Conservation (phyloP, 2,113 vertebrate species). For the Lutjanus erythropterus region DNA sequence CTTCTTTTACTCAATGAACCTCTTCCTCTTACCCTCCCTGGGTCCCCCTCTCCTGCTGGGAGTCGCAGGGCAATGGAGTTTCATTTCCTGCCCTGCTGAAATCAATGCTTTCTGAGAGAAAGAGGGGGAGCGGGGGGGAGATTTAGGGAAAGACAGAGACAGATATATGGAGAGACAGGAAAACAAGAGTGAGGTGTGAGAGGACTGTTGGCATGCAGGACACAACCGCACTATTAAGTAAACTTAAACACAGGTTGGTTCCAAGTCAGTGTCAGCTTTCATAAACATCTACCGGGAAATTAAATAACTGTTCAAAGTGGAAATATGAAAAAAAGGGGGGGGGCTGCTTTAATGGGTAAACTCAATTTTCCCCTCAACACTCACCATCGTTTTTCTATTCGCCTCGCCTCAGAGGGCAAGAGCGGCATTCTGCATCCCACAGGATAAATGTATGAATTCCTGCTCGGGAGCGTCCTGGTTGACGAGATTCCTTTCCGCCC, state of each 20-base stretch:
- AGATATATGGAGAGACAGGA: slow-evolving; percentile 51
- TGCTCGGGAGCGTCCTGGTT: slow-evolving; percentile 36
- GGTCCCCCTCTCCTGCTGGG: slow-evolving; percentile 67
- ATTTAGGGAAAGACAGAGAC: slow-evolving; percentile 28
- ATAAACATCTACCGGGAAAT: slow-evolving; percentile 93
- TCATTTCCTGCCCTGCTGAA: slow-evolving; percentile 85
- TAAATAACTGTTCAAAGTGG: slow-evolving; percentile 90
- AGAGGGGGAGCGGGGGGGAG: too few species aligned
- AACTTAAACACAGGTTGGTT: slow-evolving; percentile 79
- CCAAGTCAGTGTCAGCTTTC: slow-evolving; percentile 88
- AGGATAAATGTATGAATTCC: slow-evolving; percentile 64
- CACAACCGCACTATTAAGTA: slow-evolving; percentile 71
- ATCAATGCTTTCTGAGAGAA: slow-evolving; percentile 66
- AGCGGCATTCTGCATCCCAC: slow-evolving; percentile 49
- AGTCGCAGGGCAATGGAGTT: slow-evolving; percentile 68
- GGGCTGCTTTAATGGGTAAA: slow-evolving; percentile 85
- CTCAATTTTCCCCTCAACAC: slow-evolving; percentile 83
- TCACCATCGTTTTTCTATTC: slow-evolving; percentile 66
- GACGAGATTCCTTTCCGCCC: slow-evolving; percentile 44
- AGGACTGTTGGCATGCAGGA: slow-evolving; percentile 54
- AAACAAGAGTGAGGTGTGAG: slow-evolving; percentile 62
- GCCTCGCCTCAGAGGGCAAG: slow-evolving; percentile 34
- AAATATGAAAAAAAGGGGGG: slow-evolving; percentile 85
- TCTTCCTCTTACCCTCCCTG: slow-evolving; percentile 58
- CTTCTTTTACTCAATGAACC: slow-evolving; percentile 50